Conservation (phyloP, 2,797 vertebrate genomes). For the Urophycis tenuis region DNA sequence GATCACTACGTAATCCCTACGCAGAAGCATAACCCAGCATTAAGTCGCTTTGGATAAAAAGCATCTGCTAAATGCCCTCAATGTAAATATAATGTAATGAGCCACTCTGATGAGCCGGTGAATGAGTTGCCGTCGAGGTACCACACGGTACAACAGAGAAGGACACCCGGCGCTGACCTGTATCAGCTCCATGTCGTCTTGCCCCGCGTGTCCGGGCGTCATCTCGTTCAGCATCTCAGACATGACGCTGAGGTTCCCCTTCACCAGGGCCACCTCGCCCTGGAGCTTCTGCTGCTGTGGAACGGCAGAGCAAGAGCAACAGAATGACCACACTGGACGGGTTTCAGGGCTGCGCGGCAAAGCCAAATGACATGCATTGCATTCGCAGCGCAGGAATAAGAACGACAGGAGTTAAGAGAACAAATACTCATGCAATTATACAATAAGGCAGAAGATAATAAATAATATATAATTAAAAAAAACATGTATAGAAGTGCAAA, state of each 20-base stretch:
- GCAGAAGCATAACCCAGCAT: too few relatives aligned
- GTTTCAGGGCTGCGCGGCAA: too few relatives aligned
- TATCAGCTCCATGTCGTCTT: slow-evolving; percentile 82
- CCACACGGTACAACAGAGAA: not conserved
- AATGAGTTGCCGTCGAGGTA: not conserved
- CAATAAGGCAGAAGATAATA: too few relatives aligned
- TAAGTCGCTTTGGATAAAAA: too few relatives aligned
- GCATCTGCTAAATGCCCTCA: too few relatives aligned
- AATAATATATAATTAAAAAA: too few relatives aligned
- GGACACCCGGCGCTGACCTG: slow-evolving; percentile 72
- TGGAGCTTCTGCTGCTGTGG: slow-evolving; percentile 82
- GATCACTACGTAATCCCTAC: too few relatives aligned
- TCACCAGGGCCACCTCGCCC: slow-evolving; percentile 85
- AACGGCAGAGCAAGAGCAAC: slow-evolving; percentile 51
- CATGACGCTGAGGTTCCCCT: slow-evolving; percentile 89
- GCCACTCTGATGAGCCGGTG: too few relatives aligned
- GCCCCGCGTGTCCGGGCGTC: slow-evolving; percentile 73
- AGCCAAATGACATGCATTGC: not conserved
- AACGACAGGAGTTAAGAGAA: too few relatives aligned
- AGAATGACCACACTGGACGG: not conserved
- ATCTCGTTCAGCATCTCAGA: slow-evolving; percentile 90
- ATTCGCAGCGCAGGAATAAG: not conserved
- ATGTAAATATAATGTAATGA: too few relatives aligned
- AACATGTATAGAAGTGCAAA: too few relatives aligned
- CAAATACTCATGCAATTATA: too few relatives aligned